phyloP scores from a whole-genome alignment of 2,888 invertebrate genomes.

The Belgica antarctica region DNA sequence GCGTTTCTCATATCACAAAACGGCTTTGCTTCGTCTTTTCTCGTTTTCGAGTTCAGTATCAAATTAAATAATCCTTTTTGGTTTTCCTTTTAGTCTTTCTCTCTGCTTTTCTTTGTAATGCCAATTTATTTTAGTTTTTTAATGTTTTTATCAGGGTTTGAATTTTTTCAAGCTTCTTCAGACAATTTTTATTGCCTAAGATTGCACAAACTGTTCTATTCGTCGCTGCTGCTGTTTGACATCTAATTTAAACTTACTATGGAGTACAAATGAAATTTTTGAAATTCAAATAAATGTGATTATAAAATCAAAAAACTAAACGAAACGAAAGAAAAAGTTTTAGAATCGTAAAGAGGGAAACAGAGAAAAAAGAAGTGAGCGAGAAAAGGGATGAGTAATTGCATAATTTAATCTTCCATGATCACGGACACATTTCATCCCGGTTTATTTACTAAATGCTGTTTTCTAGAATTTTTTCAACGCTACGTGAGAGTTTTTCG shows the following conservation, averaged over 20 bases:
- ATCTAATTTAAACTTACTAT: conserved; percentile 17
- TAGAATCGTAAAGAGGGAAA: neutral
- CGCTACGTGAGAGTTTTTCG: too few relatives aligned
- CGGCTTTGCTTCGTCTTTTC: neutral
- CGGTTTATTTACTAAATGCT: too few relatives aligned
- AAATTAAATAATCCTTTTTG: conserved; percentile 8
- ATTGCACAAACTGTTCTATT: conserved; percentile 1
- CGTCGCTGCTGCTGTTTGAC: conserved; percentile 19
- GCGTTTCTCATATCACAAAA: conserved; percentile 31
- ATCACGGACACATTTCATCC: neutral
- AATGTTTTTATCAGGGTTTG: neutral
- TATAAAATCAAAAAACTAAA: neutral
- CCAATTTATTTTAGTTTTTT: conserved; percentile 17
- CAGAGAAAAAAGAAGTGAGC: neutral
- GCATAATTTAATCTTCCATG: neutral
- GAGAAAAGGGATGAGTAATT: conserved; percentile 1
- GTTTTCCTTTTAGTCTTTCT: neutral
- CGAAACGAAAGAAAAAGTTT: neutral
- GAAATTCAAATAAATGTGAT: conserved; percentile 1
- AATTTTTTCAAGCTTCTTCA: conserved; percentile 8
- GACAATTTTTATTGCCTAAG: conserved; percentile 2
- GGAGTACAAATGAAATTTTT: neutral
- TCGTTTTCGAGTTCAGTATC: neutral
- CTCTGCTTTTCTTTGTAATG: conserved; percentile 17
- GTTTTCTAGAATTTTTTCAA: too few relatives aligned